phyloP scores from a whole-genome alignment of 2,888 invertebrate genomes.

The Anoplius nigerrimus region DNA sequence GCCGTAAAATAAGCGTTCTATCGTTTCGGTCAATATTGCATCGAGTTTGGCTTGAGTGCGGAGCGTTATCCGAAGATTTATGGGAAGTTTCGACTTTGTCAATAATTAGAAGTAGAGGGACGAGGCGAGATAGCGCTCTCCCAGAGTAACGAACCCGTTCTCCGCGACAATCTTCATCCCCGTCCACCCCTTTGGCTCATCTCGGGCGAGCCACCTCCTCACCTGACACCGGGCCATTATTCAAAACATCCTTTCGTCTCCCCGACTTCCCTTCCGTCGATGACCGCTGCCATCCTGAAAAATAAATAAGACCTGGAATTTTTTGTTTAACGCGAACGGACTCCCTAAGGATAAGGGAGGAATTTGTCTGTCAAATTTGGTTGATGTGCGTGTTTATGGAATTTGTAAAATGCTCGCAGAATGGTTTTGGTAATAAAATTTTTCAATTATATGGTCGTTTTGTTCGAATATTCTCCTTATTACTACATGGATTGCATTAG shows the following conservation, averaged over 20 bases:
- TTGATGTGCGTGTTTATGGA: too few species aligned
- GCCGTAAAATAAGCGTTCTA: neutral
- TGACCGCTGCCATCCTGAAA: neutral
- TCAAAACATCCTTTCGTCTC: constrained; percentile 65
- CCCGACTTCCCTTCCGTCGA: constrained; percentile 14
- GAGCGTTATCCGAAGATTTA: constrained; percentile 49
- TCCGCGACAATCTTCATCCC: neutral
- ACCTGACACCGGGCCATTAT: constrained; percentile 68
- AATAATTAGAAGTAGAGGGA: constrained; percentile 73
- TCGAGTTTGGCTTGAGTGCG: too few species aligned
- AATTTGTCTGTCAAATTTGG: too few species aligned
- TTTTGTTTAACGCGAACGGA: neutral
- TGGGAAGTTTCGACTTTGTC: constrained; percentile 73
- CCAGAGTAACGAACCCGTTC: constrained; percentile 48
- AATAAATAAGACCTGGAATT: neutral
- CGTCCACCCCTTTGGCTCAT: constrained; percentile 5
- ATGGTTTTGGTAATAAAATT: too few species aligned
- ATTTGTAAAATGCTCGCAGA: too few species aligned
- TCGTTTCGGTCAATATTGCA: neutral
- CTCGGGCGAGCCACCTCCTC: neutral
- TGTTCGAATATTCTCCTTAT: too few species aligned
- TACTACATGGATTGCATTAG: too few species aligned
- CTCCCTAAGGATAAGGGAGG: too few species aligned
- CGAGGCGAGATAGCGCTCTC: constrained; percentile 69
- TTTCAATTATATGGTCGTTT: too few species aligned